Evolutionary conservation across 2,113 vertebrate species (phyloP), one percentile per base, ranked within the genome.

Genomic region (Odocoileus hemionus): DNA sequence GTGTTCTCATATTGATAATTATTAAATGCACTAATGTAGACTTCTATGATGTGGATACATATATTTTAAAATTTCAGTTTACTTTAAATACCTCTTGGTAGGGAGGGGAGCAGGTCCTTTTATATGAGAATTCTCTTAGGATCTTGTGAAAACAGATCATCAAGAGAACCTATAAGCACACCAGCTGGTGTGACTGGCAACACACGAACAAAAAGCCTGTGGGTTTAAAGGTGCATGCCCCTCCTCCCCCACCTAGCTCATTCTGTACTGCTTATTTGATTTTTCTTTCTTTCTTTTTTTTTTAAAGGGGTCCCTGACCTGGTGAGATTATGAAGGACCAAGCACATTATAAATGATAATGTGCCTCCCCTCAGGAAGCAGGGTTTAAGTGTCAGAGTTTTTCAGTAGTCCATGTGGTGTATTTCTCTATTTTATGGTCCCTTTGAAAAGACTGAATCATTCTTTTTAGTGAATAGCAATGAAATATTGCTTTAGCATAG

Each of bases 371-470:
- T 95, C 97, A 98, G 97, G 96, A 98, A 96, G 95, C 61, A 82
- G 47, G 88, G 78, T 61, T 93, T 92, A 92, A 83, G 47, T 97
- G 64, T 97, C 74, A 96, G 92, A 91, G 45, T 39, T 95, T 95
- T 96, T 94, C 95, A 96, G 95, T 96, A 95, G 95, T 79, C 28
- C 23, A n/a, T n/a, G 45, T 89, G 96, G 93, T 95, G 96, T 89
- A 30, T 79, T 96, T 96, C 61, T 91, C 54, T 96, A 88, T 47
- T 98, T 97, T 98, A 98, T 98, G 86, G 91, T 94, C 74, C 28
- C 91, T 96, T 98, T 92, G 88, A 98, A 98, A 96, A 97, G 80
- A 55, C 61, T 57, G 55, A 85, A 52, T 4, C 30, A 58, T 79
- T 97, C 43, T 70, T 83, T 87, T 93, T 80, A 92, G 67, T 19